phyloP scores from a whole-genome alignment of 1,140 invertebrate species.

The Zaprionus tsacasi region DNA sequence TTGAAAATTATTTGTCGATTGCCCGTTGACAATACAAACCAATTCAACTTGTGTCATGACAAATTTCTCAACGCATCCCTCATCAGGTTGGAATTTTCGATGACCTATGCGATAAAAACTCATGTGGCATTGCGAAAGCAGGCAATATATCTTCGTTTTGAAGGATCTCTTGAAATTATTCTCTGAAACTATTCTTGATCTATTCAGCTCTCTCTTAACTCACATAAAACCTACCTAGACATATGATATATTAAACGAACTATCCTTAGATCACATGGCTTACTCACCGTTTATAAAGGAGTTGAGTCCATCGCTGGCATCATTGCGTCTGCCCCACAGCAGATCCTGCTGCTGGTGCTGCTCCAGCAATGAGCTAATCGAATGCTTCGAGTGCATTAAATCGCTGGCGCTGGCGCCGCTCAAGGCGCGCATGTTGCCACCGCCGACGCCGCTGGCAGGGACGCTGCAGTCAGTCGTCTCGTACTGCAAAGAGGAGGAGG shows the following conservation, averaged over 20 bases:
- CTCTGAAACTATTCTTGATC: too few relatives aligned
- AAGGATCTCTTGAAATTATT: too few relatives aligned
- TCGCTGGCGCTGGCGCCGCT: slow-evolving; percentile 72
- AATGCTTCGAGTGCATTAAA: slow-evolving; percentile 84
- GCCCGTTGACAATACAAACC: slow-evolving; percentile 33
- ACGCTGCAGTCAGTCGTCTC: slow-evolving; percentile 63
- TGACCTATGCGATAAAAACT: too few relatives aligned
- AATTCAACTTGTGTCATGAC: slow-evolving; percentile 17
- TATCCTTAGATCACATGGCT: neutral
- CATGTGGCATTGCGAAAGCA: too few relatives aligned
- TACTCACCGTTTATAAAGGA: slow-evolving; percentile 75
- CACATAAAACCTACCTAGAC: too few relatives aligned
- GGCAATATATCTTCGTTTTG: too few relatives aligned
- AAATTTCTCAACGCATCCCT: slow-evolving; percentile 2
- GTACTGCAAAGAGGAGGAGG: slow-evolving; percentile 58
- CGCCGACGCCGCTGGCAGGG: slow-evolving; percentile 18
- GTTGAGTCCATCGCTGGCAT: slow-evolving; percentile 64
- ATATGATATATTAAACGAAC: too few relatives aligned
- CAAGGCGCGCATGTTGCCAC: slow-evolving; percentile 67
- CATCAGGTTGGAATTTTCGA: neutral
- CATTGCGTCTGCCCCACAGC: slow-evolving; percentile 48
- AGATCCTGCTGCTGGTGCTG: slow-evolving; percentile 66
- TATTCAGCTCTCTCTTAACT: too few relatives aligned
- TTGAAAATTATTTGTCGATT: slow-evolving; percentile 51
- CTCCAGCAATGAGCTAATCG: slow-evolving; percentile 85